Conservation (phyloP, 2,113 vertebrate species). For the Capra hircus region DNA sequence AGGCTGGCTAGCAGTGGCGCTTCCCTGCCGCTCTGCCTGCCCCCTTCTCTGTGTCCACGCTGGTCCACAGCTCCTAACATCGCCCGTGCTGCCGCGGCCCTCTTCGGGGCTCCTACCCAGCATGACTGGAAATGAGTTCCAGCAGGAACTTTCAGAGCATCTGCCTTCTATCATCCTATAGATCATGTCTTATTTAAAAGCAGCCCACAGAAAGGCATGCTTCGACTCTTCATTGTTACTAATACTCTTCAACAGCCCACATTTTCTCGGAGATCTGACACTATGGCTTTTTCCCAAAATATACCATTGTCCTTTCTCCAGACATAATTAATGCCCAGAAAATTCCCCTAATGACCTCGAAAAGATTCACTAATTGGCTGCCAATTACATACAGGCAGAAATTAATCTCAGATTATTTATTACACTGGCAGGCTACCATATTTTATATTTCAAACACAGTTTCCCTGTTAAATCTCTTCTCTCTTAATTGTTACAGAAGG, state of each 20-base stretch:
- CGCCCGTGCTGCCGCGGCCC: fast-evolving
- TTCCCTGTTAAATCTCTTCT: not conserved
- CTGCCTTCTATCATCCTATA: not conserved
- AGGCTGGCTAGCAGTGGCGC: fast-evolving
- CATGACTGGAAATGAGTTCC: fast-evolving
- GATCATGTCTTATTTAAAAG: not conserved
- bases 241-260: not conserved
- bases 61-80: fast-evolving
- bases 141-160: not conserved
- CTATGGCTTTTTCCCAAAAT: not conserved
- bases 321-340: not conserved
- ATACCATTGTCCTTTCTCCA: not conserved
- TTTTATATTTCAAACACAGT: not conserved
- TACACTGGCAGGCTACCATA: not conserved
- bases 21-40: fast-evolving
- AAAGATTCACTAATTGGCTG: not conserved
- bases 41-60: fast-evolving
- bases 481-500: slow-evolving; percentile 18
- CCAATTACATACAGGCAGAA: not conserved
- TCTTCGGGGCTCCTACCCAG: fast-evolving
- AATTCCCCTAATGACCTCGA: not conserved
- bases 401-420: not conserved
- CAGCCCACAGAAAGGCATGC: fast-evolving
- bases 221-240: fast-evolving
- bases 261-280: not conserved